Evolutionary conservation across 2,797 vertebrate genomes (phyloP).

Genomic region (Perdix hodgsoniae): DNA sequence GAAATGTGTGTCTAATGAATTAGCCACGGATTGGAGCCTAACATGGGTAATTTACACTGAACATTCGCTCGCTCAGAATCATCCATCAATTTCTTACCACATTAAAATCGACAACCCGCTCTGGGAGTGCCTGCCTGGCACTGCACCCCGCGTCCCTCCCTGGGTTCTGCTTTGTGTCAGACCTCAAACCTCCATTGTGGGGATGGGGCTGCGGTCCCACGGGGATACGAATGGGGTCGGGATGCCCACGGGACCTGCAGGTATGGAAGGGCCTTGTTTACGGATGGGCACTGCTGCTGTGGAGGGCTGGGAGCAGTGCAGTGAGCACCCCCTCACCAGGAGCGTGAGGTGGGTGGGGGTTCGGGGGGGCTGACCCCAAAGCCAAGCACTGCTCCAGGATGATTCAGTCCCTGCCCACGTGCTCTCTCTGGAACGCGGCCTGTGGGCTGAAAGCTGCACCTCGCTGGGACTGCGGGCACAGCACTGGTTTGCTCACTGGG

Average conservation of each 20-base stretch:
- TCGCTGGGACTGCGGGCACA: accelerated
- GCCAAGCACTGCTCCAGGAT: background rate
- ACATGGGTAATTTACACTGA: slow-evolving; percentile 65
- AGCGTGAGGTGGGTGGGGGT: background rate
- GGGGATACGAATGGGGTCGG: no score
- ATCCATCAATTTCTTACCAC: slow-evolving; percentile 58
- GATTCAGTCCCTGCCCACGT: background rate
- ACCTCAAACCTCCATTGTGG: background rate
- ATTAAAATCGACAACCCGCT: background rate
- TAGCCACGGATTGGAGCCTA: slow-evolving; percentile 48
- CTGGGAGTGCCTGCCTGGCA: background rate
- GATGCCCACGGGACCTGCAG: accelerated
- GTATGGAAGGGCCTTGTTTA: accelerated
- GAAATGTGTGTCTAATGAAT: slow-evolving; percentile 63
- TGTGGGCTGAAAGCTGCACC: accelerated
- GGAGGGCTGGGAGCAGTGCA: background rate
- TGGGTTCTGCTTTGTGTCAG: background rate
- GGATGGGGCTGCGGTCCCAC: no score
- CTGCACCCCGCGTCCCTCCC: background rate
- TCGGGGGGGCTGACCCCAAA: background rate
- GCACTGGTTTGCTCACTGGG: background rate
- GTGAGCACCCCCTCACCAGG: background rate
- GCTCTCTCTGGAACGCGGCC: background rate
- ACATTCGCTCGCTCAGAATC: slow-evolving; percentile 32
- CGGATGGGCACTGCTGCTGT: background rate